phyloP scores from a whole-genome alignment of 2,888 invertebrate species.

The Tiliacea citrago region DNA sequence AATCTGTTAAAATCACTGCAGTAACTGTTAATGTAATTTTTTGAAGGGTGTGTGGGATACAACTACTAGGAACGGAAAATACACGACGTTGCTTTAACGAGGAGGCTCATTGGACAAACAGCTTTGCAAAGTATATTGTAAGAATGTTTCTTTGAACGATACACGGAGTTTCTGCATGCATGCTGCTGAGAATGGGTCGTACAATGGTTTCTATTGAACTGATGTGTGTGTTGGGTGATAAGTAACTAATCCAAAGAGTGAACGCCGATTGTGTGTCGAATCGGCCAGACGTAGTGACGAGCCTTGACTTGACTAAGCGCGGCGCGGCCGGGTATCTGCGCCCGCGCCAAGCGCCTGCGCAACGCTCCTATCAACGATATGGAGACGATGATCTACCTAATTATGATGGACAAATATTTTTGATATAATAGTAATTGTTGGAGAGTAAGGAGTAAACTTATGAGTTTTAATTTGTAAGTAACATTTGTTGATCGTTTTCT shows the following conservation, averaged over 20 bases:
- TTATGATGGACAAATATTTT: conserved; percentile 81
- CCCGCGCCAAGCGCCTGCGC: conserved; percentile 36
- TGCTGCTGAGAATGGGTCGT: conserved; percentile 73
- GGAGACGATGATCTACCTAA: conserved; percentile 73
- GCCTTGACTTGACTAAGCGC: conserved; percentile 72
- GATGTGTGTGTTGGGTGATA: conserved; percentile 78
- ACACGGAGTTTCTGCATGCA: conserved; percentile 78
- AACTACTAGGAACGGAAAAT: conserved; percentile 77
- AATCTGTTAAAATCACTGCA: conserved; percentile 85
- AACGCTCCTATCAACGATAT: conserved; percentile 61
- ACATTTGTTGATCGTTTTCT: conserved; percentile 90
- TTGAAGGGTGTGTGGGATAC: conserved; percentile 84
- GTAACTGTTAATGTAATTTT: conserved; percentile 77
- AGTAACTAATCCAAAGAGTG: conserved; percentile 84
- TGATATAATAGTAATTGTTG: conserved; percentile 88
- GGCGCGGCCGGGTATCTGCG: conserved; percentile 43
- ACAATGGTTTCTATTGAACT: conserved; percentile 72
- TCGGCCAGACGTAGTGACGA: conserved; percentile 70
- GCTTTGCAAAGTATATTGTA: conserved; percentile 81
- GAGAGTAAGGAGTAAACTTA: conserved; percentile 86
- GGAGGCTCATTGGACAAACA: conserved; percentile 83
- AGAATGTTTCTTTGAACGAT: conserved; percentile 76
- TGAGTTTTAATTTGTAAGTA: conserved; percentile 89
- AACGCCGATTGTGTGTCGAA: conserved; percentile 74
- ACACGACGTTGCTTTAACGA: conserved; percentile 81